These are phyloP conservation scores for Trematomus bernacchii DNA, from an alignment of 2,797 vertebrate species.

Conservation along the genomic window DNA sequence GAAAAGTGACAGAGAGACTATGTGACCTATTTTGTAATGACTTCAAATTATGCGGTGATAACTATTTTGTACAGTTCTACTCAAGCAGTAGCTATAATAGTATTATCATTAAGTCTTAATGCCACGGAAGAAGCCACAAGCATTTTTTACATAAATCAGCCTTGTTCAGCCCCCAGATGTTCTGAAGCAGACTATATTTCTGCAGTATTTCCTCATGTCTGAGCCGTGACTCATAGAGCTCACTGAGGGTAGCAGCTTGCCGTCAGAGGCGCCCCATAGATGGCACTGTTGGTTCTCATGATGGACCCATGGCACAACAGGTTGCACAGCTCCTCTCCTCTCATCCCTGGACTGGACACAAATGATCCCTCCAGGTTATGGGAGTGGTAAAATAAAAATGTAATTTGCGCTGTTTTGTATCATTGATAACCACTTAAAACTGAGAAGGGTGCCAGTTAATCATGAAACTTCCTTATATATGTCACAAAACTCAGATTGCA, in stretches of 20 bases:
- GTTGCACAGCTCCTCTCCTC: slow-evolving; percentile 53
- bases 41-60: background rate
- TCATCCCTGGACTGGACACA: slow-evolving; percentile 18
- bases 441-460: background rate
- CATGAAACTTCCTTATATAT: background rate
- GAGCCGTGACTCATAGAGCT: slow-evolving; percentile 47
- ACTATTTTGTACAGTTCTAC: too few species aligned
- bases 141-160: background rate
- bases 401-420: background rate
- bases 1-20: background rate
- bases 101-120: background rate
- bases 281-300: slow-evolving; percentile 81
- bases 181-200: slow-evolving; percentile 3
- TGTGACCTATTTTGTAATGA: background rate
- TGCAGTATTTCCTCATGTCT: slow-evolving; percentile 32
- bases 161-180: background rate
- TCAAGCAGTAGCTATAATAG: background rate
- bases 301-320: slow-evolving; percentile 69
- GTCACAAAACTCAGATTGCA: background rate
- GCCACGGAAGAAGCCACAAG: background rate
- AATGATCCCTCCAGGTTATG: slow-evolving; percentile 23
- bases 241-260: slow-evolving; percentile 31
- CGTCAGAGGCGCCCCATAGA: slow-evolving; percentile 65
- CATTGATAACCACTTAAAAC: slow-evolving; percentile 5
- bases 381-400: slow-evolving; percentile 17